A percentile compares a stretch with the other conserved stretches of the same genome.
Evolutionary conservation across 92 coral and sea anemone genomes (phyloP).

Genomic region (Porites divaricata): DNA sequence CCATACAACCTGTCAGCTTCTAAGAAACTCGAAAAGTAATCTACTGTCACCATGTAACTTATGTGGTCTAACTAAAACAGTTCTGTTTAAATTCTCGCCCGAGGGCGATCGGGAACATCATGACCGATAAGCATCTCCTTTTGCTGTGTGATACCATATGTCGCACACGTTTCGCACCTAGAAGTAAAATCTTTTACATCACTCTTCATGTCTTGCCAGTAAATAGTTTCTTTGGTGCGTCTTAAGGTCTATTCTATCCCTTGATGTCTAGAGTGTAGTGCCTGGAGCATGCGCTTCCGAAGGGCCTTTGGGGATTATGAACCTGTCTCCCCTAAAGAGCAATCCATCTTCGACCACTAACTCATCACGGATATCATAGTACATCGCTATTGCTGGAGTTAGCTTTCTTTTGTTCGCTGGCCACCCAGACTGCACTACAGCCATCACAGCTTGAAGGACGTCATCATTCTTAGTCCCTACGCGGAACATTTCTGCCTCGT

Average conservation of each 20-base stretch:
- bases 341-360: constrained; percentile 24
- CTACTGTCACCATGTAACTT: constrained; percentile 51
- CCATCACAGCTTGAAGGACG: background rate
- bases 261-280: constrained; percentile 35
- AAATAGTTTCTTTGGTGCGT: constrained; percentile 31
- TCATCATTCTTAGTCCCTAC: constrained; percentile 34
- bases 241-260: constrained; percentile 40
- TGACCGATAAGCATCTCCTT: constrained; percentile 49
- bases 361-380: constrained; percentile 39
- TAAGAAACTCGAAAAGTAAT: constrained; percentile 41
- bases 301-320: constrained; percentile 45
- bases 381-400: constrained; percentile 6
- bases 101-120: constrained; percentile 48
- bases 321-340: constrained; percentile 10
- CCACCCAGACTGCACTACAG: too few relatives aligned
- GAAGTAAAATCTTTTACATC: constrained; percentile 29
- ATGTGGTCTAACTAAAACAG: constrained; percentile 36
- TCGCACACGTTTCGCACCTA: constrained; percentile 35
- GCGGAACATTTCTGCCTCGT: background rate
- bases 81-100: constrained; percentile 46
- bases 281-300: constrained; percentile 12
- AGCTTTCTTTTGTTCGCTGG: too few relatives aligned
- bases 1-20: constrained; percentile 26
- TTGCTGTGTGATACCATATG: constrained; percentile 13
- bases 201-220: constrained; percentile 49